phyloP scores from a whole-genome alignment of 2,113 vertebrate species.

The Guaruba guarouba region DNA sequence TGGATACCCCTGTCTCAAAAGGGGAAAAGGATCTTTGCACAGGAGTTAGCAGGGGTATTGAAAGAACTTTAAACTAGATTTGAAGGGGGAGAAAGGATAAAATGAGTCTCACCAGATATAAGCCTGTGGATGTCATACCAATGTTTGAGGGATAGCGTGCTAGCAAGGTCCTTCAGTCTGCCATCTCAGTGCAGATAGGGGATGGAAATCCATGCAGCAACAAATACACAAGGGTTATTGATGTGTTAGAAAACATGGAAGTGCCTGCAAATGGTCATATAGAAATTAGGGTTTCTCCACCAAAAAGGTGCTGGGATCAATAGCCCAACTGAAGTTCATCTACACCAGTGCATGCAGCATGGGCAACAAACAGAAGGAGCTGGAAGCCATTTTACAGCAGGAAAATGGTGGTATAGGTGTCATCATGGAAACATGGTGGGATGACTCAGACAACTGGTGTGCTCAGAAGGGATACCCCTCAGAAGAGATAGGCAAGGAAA shows the following conservation, averaged over 20 bases:
- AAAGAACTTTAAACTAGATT: not conserved
- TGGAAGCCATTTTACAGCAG: not conserved
- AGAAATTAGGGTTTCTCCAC: not conserved
- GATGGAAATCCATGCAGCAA: not conserved
- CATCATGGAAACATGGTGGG: not conserved
- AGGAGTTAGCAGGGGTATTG: not conserved
- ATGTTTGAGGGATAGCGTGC: fast-evolving
- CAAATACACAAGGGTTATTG: not conserved
- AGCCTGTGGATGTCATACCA: not conserved
- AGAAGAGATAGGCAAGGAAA: not conserved
- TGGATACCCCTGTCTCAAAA: not conserved
- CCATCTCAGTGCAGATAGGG: not conserved
- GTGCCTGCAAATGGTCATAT: not conserved
- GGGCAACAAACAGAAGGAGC: not conserved
- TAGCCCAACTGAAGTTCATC: not conserved
- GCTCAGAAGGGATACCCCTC: not conserved
- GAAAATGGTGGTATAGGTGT: not conserved
- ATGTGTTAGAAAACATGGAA: not conserved
- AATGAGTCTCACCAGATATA: not conserved
- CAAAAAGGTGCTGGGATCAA: not conserved
- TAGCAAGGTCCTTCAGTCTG: not conserved
- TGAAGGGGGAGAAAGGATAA: not conserved
- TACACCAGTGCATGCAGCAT: not conserved
- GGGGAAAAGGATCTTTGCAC: not conserved
- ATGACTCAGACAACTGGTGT: not conserved